These are phyloP conservation scores for Lindbergichthys nudifrons DNA, from an alignment of 2,797 vertebrate species.

Conservation along the genomic window DNA sequence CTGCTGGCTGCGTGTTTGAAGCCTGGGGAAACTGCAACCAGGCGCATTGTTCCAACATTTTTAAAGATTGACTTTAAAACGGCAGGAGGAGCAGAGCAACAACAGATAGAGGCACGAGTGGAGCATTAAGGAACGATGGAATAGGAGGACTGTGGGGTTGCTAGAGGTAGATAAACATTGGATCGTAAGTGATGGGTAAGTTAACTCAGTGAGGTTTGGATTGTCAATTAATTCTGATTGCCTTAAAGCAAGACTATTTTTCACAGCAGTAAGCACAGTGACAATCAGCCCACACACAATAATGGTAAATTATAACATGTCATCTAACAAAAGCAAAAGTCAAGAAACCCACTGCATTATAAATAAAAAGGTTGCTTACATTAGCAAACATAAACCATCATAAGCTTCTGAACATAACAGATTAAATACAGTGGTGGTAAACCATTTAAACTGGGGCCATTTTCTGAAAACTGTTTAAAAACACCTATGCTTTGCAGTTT, in stretches of 20 bases:
- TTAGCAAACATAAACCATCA: not conserved
- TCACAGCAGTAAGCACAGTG: not conserved
- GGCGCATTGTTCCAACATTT: conserved; percentile 22
- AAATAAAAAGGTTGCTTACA: not conserved
- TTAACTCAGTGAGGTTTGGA: not conserved
- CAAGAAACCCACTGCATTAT: not conserved
- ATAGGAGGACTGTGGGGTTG: not conserved
- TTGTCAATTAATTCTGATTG: not conserved
- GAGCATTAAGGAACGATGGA: not conserved
- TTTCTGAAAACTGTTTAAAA: too few species aligned
- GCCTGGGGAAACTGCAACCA: conserved; percentile 26
- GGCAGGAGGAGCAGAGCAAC: conserved; percentile 5
- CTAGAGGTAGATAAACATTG: conserved; percentile 3
- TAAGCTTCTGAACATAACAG: not conserved
- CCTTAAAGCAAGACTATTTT: not conserved
- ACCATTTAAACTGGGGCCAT: not conserved
- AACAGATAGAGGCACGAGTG: not conserved
- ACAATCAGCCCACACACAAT: not conserved
- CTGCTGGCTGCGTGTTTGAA: conserved; percentile 42
- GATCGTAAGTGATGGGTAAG: not conserved
- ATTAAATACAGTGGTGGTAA: not conserved
- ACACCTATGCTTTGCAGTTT: too few species aligned
- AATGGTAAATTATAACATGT: not conserved
- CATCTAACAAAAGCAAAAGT: not conserved
- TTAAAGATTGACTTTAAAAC: conserved; percentile 22